Base-by-base conservation (phyloP, 2,797 vertebrate species). In the Chromis chromis region DNA sequence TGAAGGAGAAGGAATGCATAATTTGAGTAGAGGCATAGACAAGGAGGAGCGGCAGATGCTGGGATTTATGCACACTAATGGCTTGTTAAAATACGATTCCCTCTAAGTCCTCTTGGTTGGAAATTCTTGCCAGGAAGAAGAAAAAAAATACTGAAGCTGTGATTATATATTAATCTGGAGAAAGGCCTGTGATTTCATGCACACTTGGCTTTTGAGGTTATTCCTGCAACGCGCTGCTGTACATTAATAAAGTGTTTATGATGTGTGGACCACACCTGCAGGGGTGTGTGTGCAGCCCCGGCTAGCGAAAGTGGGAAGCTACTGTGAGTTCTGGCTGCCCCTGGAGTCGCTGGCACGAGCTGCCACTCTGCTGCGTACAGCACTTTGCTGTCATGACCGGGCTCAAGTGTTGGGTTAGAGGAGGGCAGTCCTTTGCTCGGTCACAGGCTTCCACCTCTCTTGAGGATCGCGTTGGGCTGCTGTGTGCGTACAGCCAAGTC, bases 221-320 rank as follows among this genome's bases (percentile, higher is more conserved):
- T 89, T 87, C 76, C 77, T 89, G 87, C 84, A 88, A 73, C 69
- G n/a, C 0, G 19, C 57, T 21, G 74, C 76, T 56, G 55, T 81
- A 81, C 78, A 76, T 87, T 87, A 84, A 81, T 84, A 82, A 84
- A 79, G 87, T 90, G 89, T 90, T 92, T 88, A 90, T 84, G 88
- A 79, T 71, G 84, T 90, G 89, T 69, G 82, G 91, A 91, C 90
- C 91, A 90, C 89, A 87, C 87, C 83, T 90, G 88, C 79, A 83
- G 72, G 74, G 63, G 57, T 76, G 72, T 80, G 16, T 36, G 78
- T 69, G 67, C 49, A 16, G 74, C 61, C 42, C 25, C 75, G 60
- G 78, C 21, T 19, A 57, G 72, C 21, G 70, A 22, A 7, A 71
- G 56, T 50, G 50, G 74, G 33, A 36, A 55, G 59, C 67, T 65